phyloP scores from a whole-genome alignment of 1,140 invertebrate species.

The Drosophila sp. region DNA sequence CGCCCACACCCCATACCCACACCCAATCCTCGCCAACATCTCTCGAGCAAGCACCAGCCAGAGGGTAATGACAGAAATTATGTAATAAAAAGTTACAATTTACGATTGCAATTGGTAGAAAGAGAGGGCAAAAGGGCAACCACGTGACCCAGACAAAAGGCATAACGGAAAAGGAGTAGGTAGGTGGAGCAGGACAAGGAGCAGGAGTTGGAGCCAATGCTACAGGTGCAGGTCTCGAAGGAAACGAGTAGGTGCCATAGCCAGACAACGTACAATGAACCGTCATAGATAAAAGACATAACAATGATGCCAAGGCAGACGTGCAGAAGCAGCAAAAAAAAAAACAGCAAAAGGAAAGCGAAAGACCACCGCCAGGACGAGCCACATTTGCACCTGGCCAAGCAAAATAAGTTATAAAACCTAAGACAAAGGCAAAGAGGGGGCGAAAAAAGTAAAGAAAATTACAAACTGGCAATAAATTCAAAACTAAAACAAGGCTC shows the following conservation, averaged over 20 bases:
- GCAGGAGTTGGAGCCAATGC: slow-evolving; percentile 28
- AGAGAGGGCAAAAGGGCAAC: slow-evolving; percentile 13
- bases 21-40: background rate
- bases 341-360: slow-evolving; percentile 15
- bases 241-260: slow-evolving; percentile 14
- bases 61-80: slow-evolving; percentile 81
- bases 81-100: slow-evolving; percentile 82
- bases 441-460: slow-evolving; percentile 39
- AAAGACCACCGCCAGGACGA: slow-evolving; percentile 28
- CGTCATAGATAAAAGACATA: slow-evolving; percentile 79
- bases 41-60: slow-evolving; percentile 42
- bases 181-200: background rate
- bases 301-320: slow-evolving; percentile 74
- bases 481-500: slow-evolving; percentile 77
- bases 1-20: slow-evolving; percentile 13
- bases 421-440: slow-evolving; percentile 63
- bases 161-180: slow-evolving; percentile 6
- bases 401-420: slow-evolving; percentile 75
- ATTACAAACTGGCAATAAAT: slow-evolving; percentile 80
- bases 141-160: slow-evolving; percentile 64
- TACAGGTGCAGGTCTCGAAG: slow-evolving; percentile 60
- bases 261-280: slow-evolving; percentile 66
- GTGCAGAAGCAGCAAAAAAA: slow-evolving; percentile 37
- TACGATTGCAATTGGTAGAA: slow-evolving; percentile 64
- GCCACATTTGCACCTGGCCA: slow-evolving; percentile 72